A percentile compares a stretch with the other conserved stretches of the same genome.
phyloP scores from a whole-genome alignment of 2,113 vertebrate species.

The Pristiophorus japonicus region DNA sequence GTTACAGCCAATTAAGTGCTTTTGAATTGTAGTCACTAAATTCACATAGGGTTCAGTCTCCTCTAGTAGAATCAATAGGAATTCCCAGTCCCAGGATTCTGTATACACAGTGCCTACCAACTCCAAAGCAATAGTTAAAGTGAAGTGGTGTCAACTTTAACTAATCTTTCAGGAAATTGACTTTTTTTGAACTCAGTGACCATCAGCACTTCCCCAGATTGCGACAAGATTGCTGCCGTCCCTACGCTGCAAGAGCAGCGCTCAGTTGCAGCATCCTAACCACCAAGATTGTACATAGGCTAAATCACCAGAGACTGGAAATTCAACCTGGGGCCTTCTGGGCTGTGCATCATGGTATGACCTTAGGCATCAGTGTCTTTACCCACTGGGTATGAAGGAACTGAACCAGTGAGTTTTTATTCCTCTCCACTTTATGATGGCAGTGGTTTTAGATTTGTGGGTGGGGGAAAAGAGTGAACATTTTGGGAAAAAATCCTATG shows the following conservation, averaged over 20 bases:
- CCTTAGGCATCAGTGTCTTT: not conserved
- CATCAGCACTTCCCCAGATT: not conserved
- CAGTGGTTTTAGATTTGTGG: not conserved
- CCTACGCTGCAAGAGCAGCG: not conserved
- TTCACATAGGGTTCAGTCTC: no score
- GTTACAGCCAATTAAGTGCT: no score
- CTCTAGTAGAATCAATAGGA: not conserved
- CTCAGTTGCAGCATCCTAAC: not conserved
- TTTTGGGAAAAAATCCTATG: not conserved
- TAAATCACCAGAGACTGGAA: not conserved
- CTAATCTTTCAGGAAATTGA: not conserved
- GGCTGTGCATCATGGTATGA: not conserved
- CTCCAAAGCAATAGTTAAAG: not conserved
- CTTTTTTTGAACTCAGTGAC: not conserved
- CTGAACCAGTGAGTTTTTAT: not conserved
- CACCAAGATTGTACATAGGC: not conserved
- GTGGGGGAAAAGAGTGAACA: not conserved
- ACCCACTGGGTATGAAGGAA: not conserved
- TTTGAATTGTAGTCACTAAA: no score
- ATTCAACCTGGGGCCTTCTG: not conserved
- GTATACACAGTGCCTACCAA: not conserved
- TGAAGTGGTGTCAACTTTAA: not conserved
- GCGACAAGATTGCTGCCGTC: not conserved
- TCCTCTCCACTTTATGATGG: not conserved
- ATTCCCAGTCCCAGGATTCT: not conserved